Evolutionary conservation across 2,113 vertebrate species (phyloP).

Genomic region (Gymnorhina tibicen): DNA sequence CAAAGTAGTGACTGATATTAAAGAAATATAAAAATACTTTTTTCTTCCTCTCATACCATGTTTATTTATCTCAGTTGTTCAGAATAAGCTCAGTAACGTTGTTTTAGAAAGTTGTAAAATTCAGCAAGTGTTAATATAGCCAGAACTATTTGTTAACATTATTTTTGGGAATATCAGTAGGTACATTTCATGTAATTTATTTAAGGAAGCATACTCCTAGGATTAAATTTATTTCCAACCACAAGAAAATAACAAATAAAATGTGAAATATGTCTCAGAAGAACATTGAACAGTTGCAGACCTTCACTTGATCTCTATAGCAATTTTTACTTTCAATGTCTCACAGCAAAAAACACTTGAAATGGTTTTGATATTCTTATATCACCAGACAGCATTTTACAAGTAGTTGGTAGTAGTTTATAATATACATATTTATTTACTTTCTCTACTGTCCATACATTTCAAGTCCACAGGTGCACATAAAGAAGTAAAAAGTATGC

Average conservation of each 20-base stretch:
- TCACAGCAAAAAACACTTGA: not conserved
- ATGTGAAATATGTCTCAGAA: not conserved
- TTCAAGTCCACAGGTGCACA: not conserved
- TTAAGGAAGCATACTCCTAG: not conserved
- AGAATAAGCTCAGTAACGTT: not conserved
- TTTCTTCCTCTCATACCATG: not conserved
- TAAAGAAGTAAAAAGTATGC: accelerated
- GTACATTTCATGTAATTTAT: not conserved
- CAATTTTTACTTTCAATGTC: not conserved
- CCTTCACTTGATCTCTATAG: not conserved
- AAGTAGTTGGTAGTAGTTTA: not conserved
- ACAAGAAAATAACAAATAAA: not conserved
- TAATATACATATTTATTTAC: not conserved
- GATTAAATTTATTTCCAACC: not conserved
- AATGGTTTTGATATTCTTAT: not conserved
- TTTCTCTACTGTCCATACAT: not conserved
- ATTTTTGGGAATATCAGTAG: not conserved
- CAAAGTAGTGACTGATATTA: not conserved
- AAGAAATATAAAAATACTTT: not conserved
- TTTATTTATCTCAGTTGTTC: not conserved
- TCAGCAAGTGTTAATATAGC: not conserved
- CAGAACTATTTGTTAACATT: not conserved
- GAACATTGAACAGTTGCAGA: not conserved
- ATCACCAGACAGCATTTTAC: not conserved
- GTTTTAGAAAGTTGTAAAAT: not conserved